Base-by-base conservation (phyloP, 2,113 vertebrate genomes). In the Emydocephalus ijimae region DNA sequence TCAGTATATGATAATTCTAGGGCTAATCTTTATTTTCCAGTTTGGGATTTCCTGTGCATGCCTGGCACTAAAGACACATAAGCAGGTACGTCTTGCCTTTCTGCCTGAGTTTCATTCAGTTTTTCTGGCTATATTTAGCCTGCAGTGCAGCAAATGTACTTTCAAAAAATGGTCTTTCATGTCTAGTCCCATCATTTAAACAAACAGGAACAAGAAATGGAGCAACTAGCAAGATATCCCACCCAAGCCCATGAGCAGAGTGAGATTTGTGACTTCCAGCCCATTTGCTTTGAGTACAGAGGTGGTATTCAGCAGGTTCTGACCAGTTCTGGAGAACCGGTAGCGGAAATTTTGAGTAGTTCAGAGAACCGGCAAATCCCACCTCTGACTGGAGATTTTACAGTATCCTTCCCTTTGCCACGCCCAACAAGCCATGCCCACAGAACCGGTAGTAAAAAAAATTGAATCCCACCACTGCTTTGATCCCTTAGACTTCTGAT, bases 1-100 rank as follows among this genome's bases (percentile, higher is more conserved):
- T 55, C 96, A 99, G 99, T 99, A 99, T 93, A 99, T 99, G 98
- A 98, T 99, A 87, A 98, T 99, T 92, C 98, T 99, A 48, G 98
- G 99, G 90, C 96, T 99, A 14, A 98, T 99, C 69, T 99, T 99
- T 96, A 93, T 99, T 87, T 98, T 99, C 96, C 99, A 99, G 96
- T 98, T 99, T 93, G 98, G 98, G 90, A 97, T 99, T 90, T 99
- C 99, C 54, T 99, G 98, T 92, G 99, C 98, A 34, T 99, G 99
- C 89, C 89, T 99, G 96, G 98, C 98, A 1, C 98, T 99, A 96
- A 99, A 98, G 95, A 95, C 95, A 43, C 97, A 92, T 55, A 98
- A 98, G 94, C 98, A 99, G 98, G 99, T 99, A 96, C 96, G 94
- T 21, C 1, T 20, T 20, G 1, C 0, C 3, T 34, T 59, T 5